Conservation (phyloP, 2,888 invertebrate genomes). For the Ophioninae sp. region DNA sequence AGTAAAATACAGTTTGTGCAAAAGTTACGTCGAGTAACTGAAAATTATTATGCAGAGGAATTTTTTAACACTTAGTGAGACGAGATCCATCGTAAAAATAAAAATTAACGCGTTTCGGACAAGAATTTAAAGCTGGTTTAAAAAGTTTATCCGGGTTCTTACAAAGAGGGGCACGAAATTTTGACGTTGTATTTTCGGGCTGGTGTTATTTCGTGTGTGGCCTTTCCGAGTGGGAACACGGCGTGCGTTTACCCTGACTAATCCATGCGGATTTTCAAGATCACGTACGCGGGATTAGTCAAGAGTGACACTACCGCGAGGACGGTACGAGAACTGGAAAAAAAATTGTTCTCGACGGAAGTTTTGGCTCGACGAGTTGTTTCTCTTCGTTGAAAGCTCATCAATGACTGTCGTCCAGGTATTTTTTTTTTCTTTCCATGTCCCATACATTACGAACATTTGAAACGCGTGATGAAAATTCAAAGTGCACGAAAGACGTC, state of each 20-base stretch:
- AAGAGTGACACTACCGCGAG: conserved; percentile 43
- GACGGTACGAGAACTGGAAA: conserved; percentile 36
- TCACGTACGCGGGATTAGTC: conserved; percentile 70
- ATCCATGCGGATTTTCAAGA: conserved; percentile 69
- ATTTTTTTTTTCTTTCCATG: neutral
- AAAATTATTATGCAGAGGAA: neutral
- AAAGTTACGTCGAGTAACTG: neutral
- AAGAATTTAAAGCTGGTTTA: neutral
- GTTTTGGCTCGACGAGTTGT: conserved; percentile 27
- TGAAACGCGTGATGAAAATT: neutral
- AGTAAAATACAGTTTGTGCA: neutral
- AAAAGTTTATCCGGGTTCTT: neutral
- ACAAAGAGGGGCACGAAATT: neutral
- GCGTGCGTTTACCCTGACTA: conserved; percentile 64
- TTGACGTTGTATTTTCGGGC: conserved; percentile 56
- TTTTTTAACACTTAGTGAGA: neutral
- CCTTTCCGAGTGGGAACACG: conserved; percentile 55
- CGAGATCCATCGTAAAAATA: neutral
- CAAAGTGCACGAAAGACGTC: no score
- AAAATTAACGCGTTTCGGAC: neutral
- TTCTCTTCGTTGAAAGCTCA: conserved; percentile 41
- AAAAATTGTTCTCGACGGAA: conserved; percentile 52
- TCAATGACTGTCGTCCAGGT: conserved; percentile 46
- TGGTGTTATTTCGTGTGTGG: conserved; percentile 64
- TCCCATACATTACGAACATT: neutral